Conservation (phyloP, 2,113 vertebrate species). For the Ceuthmochares aereus region DNA sequence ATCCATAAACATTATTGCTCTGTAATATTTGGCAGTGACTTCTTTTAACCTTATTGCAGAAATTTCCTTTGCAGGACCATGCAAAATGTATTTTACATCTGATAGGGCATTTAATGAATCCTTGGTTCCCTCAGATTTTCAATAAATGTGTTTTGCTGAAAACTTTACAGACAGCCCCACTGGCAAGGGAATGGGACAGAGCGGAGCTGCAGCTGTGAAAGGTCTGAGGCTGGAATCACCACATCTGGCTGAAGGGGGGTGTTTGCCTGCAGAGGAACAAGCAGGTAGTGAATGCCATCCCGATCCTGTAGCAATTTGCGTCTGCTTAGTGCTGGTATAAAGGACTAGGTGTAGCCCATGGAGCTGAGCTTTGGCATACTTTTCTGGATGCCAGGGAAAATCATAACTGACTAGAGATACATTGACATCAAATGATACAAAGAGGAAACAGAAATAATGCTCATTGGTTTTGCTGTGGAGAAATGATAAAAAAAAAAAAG, state of each 20-base stretch:
- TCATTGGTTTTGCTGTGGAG: not conserved
- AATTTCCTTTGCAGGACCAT: constrained; percentile 15
- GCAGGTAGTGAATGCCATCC: not conserved
- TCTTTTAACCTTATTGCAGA: not conserved
- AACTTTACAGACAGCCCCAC: not conserved
- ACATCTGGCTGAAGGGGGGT: not conserved
- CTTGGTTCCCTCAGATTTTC: not conserved
- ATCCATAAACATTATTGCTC: constrained; percentile 4
- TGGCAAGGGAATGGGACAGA: not conserved
- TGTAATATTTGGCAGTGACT: constrained; percentile 2
- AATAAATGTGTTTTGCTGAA: not conserved
- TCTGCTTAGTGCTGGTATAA: not conserved
- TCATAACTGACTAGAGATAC: not conserved
- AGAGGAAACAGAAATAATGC: not conserved
- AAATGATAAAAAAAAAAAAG: not conserved
- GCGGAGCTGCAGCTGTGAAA: not conserved
- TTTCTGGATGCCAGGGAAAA: not conserved
- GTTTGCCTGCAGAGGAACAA: not conserved
- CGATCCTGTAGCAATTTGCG: not conserved
- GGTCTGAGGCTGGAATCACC: not conserved
- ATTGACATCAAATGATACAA: not conserved
- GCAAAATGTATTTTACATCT: constrained; percentile 25
- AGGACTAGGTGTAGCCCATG: accelerated
- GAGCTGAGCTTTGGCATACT: not conserved
- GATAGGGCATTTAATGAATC: constrained; percentile 5